These are phyloP conservation scores for Drosophila fungiperda DNA, from an alignment of 2,888 invertebrate genomes.

Conservation along the genomic window DNA sequence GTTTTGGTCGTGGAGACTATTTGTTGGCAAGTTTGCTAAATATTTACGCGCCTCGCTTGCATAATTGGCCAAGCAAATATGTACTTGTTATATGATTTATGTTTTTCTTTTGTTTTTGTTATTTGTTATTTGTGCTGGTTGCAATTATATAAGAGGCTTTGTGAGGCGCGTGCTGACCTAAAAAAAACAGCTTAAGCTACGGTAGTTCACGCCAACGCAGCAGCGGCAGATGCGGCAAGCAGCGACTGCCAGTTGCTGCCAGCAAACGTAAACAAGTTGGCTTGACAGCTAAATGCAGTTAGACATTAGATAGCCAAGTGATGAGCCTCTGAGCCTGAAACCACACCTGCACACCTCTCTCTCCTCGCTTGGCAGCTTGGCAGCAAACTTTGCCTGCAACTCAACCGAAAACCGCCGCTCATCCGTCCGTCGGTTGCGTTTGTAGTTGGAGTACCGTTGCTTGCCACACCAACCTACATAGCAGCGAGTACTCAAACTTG, in stretches of 20 bases:
- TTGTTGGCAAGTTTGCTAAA: constrained; percentile 36
- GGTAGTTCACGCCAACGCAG: constrained; percentile 73
- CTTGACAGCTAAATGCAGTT: constrained; percentile 75
- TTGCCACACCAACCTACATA: constrained; percentile 79
- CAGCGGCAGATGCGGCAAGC: constrained; percentile 28
- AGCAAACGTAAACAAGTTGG: constrained; percentile 71
- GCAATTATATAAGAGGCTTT: constrained; percentile 68
- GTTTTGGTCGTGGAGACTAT: constrained; percentile 19
- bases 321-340: constrained; percentile 60
- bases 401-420: constrained; percentile 58
- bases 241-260: constrained; percentile 27
- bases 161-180: constrained; percentile 74
- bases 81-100: constrained; percentile 43
- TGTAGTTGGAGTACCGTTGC: constrained; percentile 65
- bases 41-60: constrained; percentile 46
- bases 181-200: constrained; percentile 63
- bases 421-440: constrained; percentile 41
- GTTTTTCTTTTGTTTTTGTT: constrained; percentile 28
- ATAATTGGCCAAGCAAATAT: constrained; percentile 60
- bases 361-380: constrained; percentile 51
- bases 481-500: constrained; percentile 49
- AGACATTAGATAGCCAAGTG: constrained; percentile 75
- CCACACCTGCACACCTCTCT: not conserved
- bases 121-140: constrained; percentile 1
- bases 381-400: constrained; percentile 61